Evolutionary conservation across 2,113 vertebrate species (phyloP), one percentile per base, ranked within the genome.

Genomic region (Brevimyrus niger): DNA sequence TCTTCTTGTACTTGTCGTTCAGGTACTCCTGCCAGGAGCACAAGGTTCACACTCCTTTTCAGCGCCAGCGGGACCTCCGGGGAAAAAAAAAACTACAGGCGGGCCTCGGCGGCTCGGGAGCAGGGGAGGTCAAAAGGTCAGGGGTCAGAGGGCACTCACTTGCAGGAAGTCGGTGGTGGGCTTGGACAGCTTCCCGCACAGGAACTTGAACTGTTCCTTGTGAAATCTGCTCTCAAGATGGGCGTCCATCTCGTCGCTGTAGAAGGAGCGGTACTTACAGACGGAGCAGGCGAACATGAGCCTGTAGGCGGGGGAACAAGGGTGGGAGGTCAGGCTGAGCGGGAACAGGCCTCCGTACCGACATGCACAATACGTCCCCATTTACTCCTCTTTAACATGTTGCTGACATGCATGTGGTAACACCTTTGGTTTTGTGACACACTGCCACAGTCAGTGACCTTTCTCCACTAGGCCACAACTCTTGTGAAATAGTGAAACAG

Each of bases 151-250:
- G 35, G 9, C 51, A 89, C 80, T 85, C 88, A 89, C 98, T 96
- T 99, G 96, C n/a, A 99, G 94, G 85, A 99, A 99, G 85, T 98
- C 97, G 0, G 97, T 97, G 0, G 97, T 98, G 90, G 98, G 97
- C 53, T 97, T 97, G 1, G 97, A 96, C 86, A 99, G 91, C 65
- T 98, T 97, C 88, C 94, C 95, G 31, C 96, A 96, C 0, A 99
- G 96, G 7, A 97, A 98, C 90, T 96, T 96, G 90, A 99, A 98
- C 80, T 98, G 97, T 7, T 99, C 98, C 92, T 97, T 97, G 87
- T 99, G 98, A 92, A 99, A 99, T 76, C 95, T 96, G 92, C 98
- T 99, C 58, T 97, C 97, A 0, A 99, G 95, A 89, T 99, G 98
- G 55, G 69, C 90, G 48, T 92, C 93, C 97, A 99, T 98, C 89